Conservation (phyloP, 2,888 invertebrate species). For the Troides oblongomaculatus region DNA sequence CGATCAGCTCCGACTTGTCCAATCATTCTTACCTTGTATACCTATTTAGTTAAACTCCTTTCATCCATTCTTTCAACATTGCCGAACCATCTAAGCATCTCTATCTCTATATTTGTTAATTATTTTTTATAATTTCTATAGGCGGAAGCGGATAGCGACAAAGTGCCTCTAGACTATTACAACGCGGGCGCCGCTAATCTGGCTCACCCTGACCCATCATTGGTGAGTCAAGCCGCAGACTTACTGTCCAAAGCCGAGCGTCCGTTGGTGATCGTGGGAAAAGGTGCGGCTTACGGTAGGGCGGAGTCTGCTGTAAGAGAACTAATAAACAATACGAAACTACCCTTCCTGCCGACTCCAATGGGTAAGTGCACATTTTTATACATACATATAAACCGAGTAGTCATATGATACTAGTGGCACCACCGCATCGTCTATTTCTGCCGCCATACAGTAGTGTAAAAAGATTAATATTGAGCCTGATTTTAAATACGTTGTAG, state of each 20-base stretch:
- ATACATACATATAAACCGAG: too few relatives aligned
- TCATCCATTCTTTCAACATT: too few relatives aligned
- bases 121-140: slow-evolving; percentile 34
- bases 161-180: slow-evolving; percentile 70
- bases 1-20: too few relatives aligned
- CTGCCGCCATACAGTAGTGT: too few relatives aligned
- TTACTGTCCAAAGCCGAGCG: slow-evolving; percentile 85
- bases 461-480: too few relatives aligned
- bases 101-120: background rate
- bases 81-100: too few relatives aligned
- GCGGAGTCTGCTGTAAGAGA: slow-evolving; percentile 86
- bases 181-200: slow-evolving; percentile 82
- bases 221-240: slow-evolving; percentile 85
- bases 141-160: slow-evolving; percentile 66
- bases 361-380: slow-evolving; percentile 83
- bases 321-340: slow-evolving; percentile 84
- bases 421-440: too few relatives aligned
- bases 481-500: too few relatives aligned
- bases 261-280: slow-evolving; percentile 95
- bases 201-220: slow-evolving; percentile 84
- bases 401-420: too few relatives aligned
- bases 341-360: slow-evolving; percentile 96
- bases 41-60: too few relatives aligned
- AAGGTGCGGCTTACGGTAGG: slow-evolving; percentile 90
- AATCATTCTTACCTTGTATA: too few relatives aligned